Percentiles rank a stretch among this genome's conserved stretches.
These are phyloP conservation scores for Noctua comes DNA, from an alignment of 2,888 invertebrate species.

Conservation along the genomic window DNA sequence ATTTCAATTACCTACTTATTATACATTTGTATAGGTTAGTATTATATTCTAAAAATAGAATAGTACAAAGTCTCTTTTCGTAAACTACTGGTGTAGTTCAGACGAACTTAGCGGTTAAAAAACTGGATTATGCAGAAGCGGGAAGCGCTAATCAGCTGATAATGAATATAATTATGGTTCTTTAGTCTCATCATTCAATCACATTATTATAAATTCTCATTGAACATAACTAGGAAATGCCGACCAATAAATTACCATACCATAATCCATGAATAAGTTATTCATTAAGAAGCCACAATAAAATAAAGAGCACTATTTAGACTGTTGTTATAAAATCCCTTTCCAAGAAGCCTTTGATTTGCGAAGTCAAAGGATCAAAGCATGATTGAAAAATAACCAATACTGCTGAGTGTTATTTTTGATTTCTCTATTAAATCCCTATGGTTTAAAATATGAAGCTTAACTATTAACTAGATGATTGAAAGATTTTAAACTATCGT, in stretches of 20 bases:
- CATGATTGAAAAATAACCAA: neutral
- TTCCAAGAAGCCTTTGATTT: neutral
- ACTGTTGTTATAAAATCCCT: neutral
- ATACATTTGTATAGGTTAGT: too few relatives aligned
- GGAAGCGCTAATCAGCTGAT: too few relatives aligned
- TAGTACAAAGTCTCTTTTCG: too few relatives aligned
- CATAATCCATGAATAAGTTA: slow-evolving; percentile 3
- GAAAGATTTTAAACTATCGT: too few relatives aligned
- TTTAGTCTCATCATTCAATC: too few relatives aligned
- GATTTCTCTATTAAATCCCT: neutral
- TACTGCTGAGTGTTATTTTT: neutral
- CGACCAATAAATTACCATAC: slow-evolving; percentile 1
- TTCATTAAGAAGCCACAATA: slow-evolving; percentile 4
- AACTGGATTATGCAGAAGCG: too few relatives aligned
- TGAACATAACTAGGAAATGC: neutral
- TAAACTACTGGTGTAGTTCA: too few relatives aligned
- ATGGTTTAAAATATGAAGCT: neutral
- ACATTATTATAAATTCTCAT: too few relatives aligned
- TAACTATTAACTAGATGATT: slow-evolving; percentile 10
- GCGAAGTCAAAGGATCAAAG: neutral
- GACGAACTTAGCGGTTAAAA: too few relatives aligned
- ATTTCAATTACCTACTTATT: too few relatives aligned
- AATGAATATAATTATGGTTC: too few relatives aligned
- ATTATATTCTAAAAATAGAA: too few relatives aligned
- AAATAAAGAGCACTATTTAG: neutral